Conservation (phyloP, 92 coral and sea anemone genomes). For the Ricordea florida region DNA sequence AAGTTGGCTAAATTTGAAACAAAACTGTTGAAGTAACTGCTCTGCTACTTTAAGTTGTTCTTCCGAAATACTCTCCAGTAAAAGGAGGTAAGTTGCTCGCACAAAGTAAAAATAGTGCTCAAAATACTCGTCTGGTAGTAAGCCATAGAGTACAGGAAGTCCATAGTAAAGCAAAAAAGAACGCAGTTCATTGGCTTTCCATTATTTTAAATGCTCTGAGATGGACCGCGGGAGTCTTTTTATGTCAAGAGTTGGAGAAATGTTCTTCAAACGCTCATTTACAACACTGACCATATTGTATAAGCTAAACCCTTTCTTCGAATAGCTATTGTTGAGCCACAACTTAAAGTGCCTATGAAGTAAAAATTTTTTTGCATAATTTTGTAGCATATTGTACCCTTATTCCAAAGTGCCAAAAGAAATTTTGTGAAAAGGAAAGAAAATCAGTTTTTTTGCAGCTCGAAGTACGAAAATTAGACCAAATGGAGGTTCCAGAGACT, state of each 20-base stretch:
- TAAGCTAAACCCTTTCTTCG: conserved; percentile 37
- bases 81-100: conserved; percentile 40
- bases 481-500: no score
- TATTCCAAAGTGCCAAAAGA: no score
- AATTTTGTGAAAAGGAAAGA: no score
- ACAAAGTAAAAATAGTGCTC: no score
- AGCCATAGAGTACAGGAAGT: conserved; percentile 32
- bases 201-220: conserved; percentile 36
- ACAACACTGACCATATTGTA: neutral
- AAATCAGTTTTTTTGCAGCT: no score
- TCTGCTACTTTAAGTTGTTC: conserved; percentile 37
- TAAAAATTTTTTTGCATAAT: no score
- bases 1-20: neutral
- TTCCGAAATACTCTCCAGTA: conserved; percentile 36
- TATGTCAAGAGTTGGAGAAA: conserved; percentile 63
- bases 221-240: no score
- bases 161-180: conserved; percentile 46
- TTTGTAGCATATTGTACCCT: no score
- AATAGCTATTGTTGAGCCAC: conserved; percentile 49
- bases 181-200: conserved; percentile 59
- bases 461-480: no score
- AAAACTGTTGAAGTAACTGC: conserved; percentile 24
- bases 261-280: conserved; percentile 48
- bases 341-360: no score
- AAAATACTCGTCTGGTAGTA: no score